Conservation (phyloP, 1,140 invertebrate species). For the Pygmarrhopalites habei region DNA sequence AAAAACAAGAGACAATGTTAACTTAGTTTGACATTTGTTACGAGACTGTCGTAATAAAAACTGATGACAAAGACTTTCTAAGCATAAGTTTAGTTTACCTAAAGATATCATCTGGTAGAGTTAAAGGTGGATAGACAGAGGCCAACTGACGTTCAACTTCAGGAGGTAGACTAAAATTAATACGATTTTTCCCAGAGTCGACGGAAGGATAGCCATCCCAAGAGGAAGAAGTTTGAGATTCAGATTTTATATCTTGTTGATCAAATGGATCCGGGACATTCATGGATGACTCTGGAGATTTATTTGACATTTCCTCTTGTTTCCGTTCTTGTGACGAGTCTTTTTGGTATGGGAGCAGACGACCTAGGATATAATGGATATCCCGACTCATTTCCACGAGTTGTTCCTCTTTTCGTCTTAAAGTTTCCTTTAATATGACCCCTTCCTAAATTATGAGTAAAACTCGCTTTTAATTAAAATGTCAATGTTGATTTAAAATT, state of each 20-base stretch:
- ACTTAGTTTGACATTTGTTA: too few relatives aligned
- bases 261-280: constrained; percentile 2
- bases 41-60: too few relatives aligned
- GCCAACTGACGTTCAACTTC: constrained; percentile 15
- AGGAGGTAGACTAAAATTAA: constrained; percentile 16
- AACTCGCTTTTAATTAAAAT: too few relatives aligned
- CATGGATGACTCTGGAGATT: neutral
- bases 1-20: too few relatives aligned
- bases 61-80: too few relatives aligned
- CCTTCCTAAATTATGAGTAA: constrained; percentile 10
- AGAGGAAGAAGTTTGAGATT: too few relatives aligned
- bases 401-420: constrained; percentile 12
- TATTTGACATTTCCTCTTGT: too few relatives aligned
- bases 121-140: constrained; percentile 13
- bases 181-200: constrained; percentile 11
- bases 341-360: constrained; percentile 14
- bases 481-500: too few relatives aligned
- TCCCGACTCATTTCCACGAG: constrained; percentile 17
- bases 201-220: constrained; percentile 7
- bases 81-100: too few relatives aligned
- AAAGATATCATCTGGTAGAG: constrained; percentile 24
- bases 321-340: neutral
- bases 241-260: too few relatives aligned
- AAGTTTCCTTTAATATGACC: constrained; percentile 5
- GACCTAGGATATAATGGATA: constrained; percentile 20